phyloP scores from a whole-genome alignment of 2,113 vertebrate genomes.

The Aplodontia rufa region DNA sequence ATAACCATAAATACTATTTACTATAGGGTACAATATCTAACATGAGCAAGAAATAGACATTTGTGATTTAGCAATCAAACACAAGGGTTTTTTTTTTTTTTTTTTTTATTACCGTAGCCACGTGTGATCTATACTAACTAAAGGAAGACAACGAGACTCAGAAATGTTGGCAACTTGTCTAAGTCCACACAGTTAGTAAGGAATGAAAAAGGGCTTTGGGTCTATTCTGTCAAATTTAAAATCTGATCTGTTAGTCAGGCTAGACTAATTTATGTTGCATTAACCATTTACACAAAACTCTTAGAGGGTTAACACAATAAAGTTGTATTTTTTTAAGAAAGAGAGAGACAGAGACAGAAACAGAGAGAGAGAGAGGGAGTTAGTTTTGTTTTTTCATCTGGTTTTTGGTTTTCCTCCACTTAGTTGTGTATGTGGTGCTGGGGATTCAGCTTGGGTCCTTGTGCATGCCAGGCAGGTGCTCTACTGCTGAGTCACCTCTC shows the following conservation, averaged over 20 bases:
- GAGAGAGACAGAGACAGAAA: too few relatives aligned
- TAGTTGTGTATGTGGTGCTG: too few relatives aligned
- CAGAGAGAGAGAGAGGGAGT: too few relatives aligned
- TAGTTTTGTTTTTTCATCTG: too few relatives aligned
- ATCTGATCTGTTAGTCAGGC: neutral
- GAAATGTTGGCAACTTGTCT: neutral
- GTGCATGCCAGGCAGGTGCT: too few relatives aligned
- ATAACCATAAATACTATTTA: neutral
- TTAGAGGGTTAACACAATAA: neutral
- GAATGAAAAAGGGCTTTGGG: neutral
- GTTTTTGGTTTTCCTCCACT: too few relatives aligned
- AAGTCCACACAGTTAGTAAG: neutral
- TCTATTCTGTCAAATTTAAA: neutral
- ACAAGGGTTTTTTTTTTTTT: neutral
- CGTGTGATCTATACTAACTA: neutral
- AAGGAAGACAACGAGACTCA: neutral
- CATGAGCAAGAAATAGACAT: neutral
- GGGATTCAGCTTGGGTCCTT: too few relatives aligned
- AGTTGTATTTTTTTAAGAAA: too few relatives aligned
- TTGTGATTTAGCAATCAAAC: neutral
- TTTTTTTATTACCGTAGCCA: neutral
- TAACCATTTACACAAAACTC: neutral
- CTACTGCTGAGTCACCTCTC: too few relatives aligned
- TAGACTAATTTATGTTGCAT: neutral
- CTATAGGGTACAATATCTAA: neutral